Percentiles rank a stretch among this genome's conserved stretches.
Evolutionary conservation across 2,888 invertebrate species (phyloP).

Genomic region (Eupithecia pulchellata): DNA sequence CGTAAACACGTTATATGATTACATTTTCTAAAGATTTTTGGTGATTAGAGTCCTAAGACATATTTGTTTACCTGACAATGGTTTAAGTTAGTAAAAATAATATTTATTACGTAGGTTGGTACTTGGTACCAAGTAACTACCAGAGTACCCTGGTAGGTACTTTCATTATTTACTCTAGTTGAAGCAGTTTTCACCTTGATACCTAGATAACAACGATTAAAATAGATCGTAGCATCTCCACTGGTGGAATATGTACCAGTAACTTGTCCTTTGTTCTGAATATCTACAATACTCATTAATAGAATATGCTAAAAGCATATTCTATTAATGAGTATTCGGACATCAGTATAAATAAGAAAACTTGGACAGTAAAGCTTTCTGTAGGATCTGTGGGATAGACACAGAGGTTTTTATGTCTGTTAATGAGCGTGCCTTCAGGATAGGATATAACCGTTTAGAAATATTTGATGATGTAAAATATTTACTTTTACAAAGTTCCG

Average conservation of each 20-base stretch:
- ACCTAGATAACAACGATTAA: constrained; percentile 2
- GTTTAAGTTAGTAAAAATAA: not conserved
- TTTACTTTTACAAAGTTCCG: not conserved
- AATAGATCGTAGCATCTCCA: not conserved
- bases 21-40: not conserved
- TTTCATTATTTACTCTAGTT: constrained; percentile 1
- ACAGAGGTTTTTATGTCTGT: not conserved
- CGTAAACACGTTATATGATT: no score
- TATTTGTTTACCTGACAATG: not conserved
- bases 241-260: not conserved
- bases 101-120: no score
- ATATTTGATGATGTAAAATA: not conserved
- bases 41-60: not conserved
- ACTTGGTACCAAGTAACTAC: no score
- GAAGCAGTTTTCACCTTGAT: not conserved
- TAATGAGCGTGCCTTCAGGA: not conserved
- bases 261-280: not conserved
- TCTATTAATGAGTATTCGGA: no score
- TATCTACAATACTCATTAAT: no score
- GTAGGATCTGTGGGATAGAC: not conserved
- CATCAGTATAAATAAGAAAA: not conserved
- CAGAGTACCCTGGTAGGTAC: not conserved
- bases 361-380: not conserved
- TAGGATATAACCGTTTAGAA: not conserved
- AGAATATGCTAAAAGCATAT: not conserved